Evolutionary conservation across 2,888 invertebrate species (phyloP), one percentile per base, ranked within the genome.

Genomic region (Tenthredo livida): DNA sequence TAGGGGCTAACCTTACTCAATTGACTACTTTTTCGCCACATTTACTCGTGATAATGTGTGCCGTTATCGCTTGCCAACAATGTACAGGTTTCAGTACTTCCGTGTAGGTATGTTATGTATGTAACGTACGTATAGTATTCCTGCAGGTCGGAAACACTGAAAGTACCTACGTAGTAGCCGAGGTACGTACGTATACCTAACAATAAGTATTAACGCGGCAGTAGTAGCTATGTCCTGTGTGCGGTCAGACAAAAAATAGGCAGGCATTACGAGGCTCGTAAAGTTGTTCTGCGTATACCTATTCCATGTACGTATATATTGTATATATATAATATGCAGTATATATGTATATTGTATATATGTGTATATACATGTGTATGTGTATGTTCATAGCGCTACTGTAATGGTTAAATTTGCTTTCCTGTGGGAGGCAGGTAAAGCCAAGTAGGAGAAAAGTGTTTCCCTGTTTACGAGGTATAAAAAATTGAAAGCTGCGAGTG

Each of bases 401-500:
- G 40, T 73, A 73, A 73, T 73, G 77, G 54, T 77, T 77, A 54
- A 77, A 77, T 77, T 77, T 77, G 77, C 77, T 77, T 54, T 77
- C 9, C 77, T 43, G 21, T 21, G 17, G 21, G n/a, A 21, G 72
- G 72, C 40, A 40, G 72, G n/a, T n/a, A 72, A 37, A 43, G 40
- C 37, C 37, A 40, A 72, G 43, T 72, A 72, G 40, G 78, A 80
- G 58, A 80, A 61, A 80, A 80, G 78, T 80, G 61, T 80, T 80
- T 80, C 61, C 80, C 80, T 61, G 80, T 80, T 80, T 61, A 80
- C 40, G 80, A 61, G 58, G 40, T 50, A 61, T 80, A 80, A 80
- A 80, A 80, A 80, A 80, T 80, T 80, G 58, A 58, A 80, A 80
- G 58, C 61, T 21, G 80, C n/a, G 80, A 80, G 80, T 80, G 80